These are phyloP conservation scores for Brachypteracias leptosomus DNA, from an alignment of 2,113 vertebrate species.

Conservation along the genomic window DNA sequence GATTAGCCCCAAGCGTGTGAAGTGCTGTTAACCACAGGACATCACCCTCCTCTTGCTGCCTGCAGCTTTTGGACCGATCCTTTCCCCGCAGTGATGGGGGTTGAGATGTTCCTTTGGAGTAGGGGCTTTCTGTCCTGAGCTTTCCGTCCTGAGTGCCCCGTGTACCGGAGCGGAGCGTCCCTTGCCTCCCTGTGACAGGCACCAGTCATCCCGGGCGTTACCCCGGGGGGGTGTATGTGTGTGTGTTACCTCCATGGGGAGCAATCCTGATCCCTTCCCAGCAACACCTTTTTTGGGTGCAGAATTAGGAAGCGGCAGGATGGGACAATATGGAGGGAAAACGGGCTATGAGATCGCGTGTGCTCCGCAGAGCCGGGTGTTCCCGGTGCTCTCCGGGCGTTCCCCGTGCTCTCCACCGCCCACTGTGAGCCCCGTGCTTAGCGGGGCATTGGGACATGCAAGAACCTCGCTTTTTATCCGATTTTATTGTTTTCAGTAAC, in stretches of 20 bases:
- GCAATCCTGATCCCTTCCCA: not conserved
- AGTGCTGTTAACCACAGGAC: rapidly evolving
- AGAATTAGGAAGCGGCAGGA: not conserved
- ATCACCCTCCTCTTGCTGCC: not conserved
- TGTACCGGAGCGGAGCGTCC: rapidly evolving
- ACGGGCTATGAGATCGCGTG: not conserved
- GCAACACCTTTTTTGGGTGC: not conserved
- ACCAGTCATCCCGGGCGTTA: too few relatives aligned
- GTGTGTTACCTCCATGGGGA: too few relatives aligned
- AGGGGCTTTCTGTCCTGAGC: not conserved
- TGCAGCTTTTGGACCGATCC: not conserved
- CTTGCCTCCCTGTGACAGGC: not conserved
- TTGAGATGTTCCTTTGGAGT: not conserved
- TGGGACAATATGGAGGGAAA: rapidly evolving
- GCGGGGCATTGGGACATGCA: too few relatives aligned
- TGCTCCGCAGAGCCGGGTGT: not conserved
- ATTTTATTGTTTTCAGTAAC: too few relatives aligned
- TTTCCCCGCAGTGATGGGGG: not conserved
- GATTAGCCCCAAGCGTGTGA: too few relatives aligned
- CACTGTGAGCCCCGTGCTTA: too few relatives aligned
- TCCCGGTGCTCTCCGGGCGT: not conserved
- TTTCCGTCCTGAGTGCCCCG: not conserved
- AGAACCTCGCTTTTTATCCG: too few relatives aligned
- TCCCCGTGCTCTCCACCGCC: not conserved
- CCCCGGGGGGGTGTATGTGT: too few relatives aligned